These are phyloP conservation scores for Centruroides sculpturatus DNA, from an alignment of 1,140 invertebrate genomes.

Conservation along the genomic window DNA sequence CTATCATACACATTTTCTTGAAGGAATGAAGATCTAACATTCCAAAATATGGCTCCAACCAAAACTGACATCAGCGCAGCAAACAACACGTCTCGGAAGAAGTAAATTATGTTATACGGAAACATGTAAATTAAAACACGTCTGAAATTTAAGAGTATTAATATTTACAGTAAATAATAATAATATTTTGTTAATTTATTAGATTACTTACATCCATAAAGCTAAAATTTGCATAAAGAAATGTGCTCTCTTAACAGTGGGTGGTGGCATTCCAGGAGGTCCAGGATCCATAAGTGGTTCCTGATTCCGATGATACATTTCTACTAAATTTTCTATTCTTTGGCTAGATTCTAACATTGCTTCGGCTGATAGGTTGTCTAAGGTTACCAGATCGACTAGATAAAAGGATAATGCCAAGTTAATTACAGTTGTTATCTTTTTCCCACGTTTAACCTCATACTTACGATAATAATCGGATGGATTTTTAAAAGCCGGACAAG, in stretches of 20 bases:
- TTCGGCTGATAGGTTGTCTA: slow-evolving; percentile 80
- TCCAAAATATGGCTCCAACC: slow-evolving; percentile 74
- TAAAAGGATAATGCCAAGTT: not conserved
- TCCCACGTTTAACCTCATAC: not conserved
- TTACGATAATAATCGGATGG: slow-evolving; percentile 37
- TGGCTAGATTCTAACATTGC: slow-evolving; percentile 86
- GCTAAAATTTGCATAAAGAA: slow-evolving; percentile 48
- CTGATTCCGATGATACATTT: slow-evolving; percentile 46
- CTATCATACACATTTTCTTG: slow-evolving; percentile 35
- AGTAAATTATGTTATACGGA: slow-evolving; percentile 59
- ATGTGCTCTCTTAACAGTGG: slow-evolving; percentile 41
- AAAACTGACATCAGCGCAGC: slow-evolving; percentile 62
- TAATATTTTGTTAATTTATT: too few relatives aligned
- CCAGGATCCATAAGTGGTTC: slow-evolving; percentile 51
- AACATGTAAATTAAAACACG: slow-evolving; percentile 58
- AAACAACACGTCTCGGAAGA: slow-evolving; percentile 56
- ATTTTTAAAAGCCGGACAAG: slow-evolving; percentile 88
- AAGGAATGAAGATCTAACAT: slow-evolving; percentile 42
- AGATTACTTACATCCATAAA: slow-evolving; percentile 46
- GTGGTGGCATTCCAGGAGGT: slow-evolving; percentile 52
- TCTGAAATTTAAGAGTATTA: slow-evolving; percentile 27
- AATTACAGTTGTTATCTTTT: not conserved
- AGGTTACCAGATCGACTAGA: slow-evolving; percentile 63
- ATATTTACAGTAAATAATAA: too few relatives aligned
- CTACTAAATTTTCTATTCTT: slow-evolving; percentile 71